Evolutionary conservation across 2,797 vertebrate species (phyloP).

Genomic region (Gephyroberyx darwinii): DNA sequence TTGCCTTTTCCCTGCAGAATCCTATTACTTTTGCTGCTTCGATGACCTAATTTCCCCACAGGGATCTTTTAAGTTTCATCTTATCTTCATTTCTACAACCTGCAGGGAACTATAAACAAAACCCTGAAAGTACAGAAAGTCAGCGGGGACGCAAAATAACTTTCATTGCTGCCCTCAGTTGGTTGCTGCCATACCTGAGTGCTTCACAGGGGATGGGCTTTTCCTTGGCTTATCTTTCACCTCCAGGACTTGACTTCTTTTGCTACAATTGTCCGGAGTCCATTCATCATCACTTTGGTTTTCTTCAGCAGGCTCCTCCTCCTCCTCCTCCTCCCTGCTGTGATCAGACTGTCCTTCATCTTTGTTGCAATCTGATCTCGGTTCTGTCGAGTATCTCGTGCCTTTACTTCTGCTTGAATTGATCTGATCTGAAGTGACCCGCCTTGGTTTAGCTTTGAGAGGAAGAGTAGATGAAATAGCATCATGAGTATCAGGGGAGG

Average conservation of each 20-base stretch:
- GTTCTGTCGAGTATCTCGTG: background rate
- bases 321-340: background rate
- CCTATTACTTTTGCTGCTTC: too few species aligned
- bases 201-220: background rate
- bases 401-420: background rate
- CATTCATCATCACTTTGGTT: constrained; percentile 1
- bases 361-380: background rate
- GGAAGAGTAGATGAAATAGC: background rate
- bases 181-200: background rate
- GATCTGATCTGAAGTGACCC: background rate
- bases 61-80: too few species aligned
- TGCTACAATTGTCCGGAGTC: background rate
- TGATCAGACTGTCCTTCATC: background rate
- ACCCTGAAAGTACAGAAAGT: background rate
- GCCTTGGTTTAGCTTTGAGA: background rate
- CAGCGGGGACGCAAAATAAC: background rate
- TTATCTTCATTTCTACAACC: background rate
- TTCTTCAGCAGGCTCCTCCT: background rate
- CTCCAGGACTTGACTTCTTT: background rate
- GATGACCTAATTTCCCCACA: too few species aligned
- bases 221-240: background rate
- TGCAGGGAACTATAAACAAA: background rate
- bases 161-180: background rate
- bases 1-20: too few species aligned
- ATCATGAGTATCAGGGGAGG: too few species aligned